Conservation (phyloP, 2,797 vertebrate species). For the Rhinatrema bivittatum region DNA sequence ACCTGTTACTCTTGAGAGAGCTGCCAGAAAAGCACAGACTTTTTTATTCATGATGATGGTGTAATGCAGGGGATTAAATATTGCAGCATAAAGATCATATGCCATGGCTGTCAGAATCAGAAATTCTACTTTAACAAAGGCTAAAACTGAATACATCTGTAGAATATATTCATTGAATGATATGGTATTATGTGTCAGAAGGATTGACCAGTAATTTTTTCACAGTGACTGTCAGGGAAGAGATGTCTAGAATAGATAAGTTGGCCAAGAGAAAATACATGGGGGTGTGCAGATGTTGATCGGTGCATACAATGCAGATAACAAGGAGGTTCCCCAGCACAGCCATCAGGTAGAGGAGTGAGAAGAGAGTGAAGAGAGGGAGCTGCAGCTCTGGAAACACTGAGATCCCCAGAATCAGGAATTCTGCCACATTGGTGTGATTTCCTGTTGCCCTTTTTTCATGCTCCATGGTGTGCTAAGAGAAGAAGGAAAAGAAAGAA, state of each 20-base stretch:
- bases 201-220: conserved; percentile 26
- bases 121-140: conserved; percentile 14
- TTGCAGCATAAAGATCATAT: conserved; percentile 28
- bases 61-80: conserved; percentile 33
- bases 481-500: no score
- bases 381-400: background rate
- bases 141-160: conserved; percentile 21
- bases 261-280: conserved; percentile 28
- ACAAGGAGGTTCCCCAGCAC: conserved; percentile 18
- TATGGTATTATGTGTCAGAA: conserved; percentile 18
- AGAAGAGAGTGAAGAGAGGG: conserved; percentile 7
- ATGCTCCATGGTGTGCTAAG: background rate
- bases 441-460: conserved; percentile 12
- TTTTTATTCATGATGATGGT: conserved; percentile 10
- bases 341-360: conserved; percentile 11
- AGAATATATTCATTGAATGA: conserved; percentile 3
- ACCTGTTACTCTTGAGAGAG: conserved; percentile 16
- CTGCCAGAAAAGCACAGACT: conserved; percentile 12
- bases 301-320: conserved; percentile 5
- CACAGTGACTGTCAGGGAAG: conserved; percentile 17
- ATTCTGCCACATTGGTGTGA: conserved; percentile 8
- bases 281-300: conserved; percentile 16
- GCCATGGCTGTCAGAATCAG: conserved; percentile 31
- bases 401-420: conserved; percentile 25
- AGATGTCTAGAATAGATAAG: conserved; percentile 16